These are phyloP conservation scores for Halichoerus grypus DNA, from an alignment of 2,113 vertebrate genomes.

Conservation along the genomic window DNA sequence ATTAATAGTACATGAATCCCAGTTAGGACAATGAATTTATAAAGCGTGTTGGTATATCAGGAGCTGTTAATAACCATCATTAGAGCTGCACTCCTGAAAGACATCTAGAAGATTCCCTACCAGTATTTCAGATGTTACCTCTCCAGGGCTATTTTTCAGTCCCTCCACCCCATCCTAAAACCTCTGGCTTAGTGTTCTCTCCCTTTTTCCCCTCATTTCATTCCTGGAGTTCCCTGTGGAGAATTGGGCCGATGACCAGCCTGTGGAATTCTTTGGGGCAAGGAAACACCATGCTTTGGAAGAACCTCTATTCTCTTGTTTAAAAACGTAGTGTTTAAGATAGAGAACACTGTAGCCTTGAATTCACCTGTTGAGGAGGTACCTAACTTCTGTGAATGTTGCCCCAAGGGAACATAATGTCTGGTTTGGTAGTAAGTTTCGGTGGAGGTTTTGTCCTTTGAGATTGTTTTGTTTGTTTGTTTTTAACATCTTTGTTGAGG, in stretches of 20 bases:
- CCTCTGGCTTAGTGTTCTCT: background rate
- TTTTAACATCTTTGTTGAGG: slow-evolving; percentile 17
- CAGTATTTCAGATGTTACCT: background rate
- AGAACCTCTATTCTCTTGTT: background rate
- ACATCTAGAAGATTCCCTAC: background rate
- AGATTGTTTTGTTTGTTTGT: background rate
- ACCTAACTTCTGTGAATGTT: background rate
- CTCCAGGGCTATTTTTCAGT: background rate
- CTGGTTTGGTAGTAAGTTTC: background rate
- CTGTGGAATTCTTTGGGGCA: background rate
- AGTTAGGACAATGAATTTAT: background rate
- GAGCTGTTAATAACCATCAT: background rate
- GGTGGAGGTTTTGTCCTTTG: slow-evolving; percentile 18
- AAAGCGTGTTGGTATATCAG: background rate
- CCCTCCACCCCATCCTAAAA: background rate
- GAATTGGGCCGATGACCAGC: background rate
- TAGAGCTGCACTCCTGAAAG: background rate
- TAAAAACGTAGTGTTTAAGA: slow-evolving; percentile 30
- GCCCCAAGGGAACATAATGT: background rate
- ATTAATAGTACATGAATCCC: background rate
- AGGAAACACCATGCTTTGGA: background rate
- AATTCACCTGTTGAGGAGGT: background rate
- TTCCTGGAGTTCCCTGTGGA: background rate
- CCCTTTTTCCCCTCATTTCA: background rate
- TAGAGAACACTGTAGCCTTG: background rate